Percentiles rank a stretch among this genome's conserved stretches.
These are phyloP conservation scores for Amphimedon queenslandica DNA, from an alignment of 37 sponge, comb jelly and placozoan genomes.

Conservation along the genomic window DNA sequence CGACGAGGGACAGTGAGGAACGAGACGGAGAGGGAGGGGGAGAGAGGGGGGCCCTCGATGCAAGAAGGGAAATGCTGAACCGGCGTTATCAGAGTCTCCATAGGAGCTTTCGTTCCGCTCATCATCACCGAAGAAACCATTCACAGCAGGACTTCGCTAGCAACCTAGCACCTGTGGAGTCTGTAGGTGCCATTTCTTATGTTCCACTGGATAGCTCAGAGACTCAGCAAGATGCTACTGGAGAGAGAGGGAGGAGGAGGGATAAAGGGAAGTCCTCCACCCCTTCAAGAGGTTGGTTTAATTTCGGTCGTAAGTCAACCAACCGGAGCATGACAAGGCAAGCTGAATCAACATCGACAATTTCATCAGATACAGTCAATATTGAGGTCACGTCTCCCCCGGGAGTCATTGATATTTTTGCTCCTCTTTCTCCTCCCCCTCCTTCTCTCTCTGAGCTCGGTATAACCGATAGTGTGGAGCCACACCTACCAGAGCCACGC, in stretches of 20 bases:
- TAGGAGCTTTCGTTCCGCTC: conserved; percentile 31
- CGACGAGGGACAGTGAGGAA: not conserved
- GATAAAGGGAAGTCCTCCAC: not conserved
- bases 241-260: not conserved
- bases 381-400: not conserved
- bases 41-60: conserved; percentile 9
- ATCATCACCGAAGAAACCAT: not conserved
- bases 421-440: conserved; percentile 12
- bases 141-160: not conserved
- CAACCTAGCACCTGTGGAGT: not conserved
- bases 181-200: conserved; percentile 1
- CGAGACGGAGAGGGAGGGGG: not conserved
- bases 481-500: too few species aligned
- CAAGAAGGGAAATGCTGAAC: conserved; percentile 50
- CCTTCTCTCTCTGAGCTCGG: not conserved
- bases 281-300: not conserved
- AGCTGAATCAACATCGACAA: not conserved
- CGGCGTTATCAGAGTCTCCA: conserved; percentile 56
- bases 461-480: too few species aligned
- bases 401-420: not conserved
- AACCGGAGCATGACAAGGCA: not conserved
- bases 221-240: not conserved
- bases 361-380: not conserved
- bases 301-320: not conserved
- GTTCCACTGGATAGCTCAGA: not conserved